Conservation (phyloP, 2,113 vertebrate species). For the Neopipo cinnamomea region DNA sequence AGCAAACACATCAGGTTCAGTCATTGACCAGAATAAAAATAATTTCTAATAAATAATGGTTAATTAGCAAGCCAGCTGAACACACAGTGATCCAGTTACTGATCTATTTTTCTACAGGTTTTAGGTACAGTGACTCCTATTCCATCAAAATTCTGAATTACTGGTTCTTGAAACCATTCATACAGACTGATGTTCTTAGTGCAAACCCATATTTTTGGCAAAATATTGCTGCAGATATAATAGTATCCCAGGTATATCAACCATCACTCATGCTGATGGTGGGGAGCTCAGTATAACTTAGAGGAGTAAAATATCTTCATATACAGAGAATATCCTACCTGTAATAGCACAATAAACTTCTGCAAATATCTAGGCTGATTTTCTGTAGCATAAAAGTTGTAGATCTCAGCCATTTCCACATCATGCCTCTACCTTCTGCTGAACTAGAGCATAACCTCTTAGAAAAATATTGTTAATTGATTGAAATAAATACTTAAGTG, state of each 20-base stretch:
- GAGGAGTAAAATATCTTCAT: background rate
- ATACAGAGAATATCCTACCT: background rate
- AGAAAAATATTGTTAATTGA: background rate
- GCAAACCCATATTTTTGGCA: accelerated
- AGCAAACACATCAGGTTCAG: background rate
- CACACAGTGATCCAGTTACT: background rate
- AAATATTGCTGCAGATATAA: background rate
- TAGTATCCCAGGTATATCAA: background rate
- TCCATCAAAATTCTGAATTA: background rate
- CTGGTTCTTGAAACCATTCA: background rate
- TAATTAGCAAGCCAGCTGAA: background rate
- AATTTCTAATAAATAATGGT: background rate
- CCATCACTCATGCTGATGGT: background rate
- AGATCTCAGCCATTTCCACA: background rate
- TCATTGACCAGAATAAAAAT: background rate
- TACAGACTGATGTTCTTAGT: background rate
- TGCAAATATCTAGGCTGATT: background rate
- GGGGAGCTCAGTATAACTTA: background rate
- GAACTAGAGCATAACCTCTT: background rate
- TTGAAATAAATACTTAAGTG: background rate
- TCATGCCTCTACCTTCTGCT: background rate
- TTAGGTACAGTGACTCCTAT: background rate
- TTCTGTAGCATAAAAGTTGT: background rate
- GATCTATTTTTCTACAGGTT: background rate
- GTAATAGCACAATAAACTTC: background rate